Evolutionary conservation across 1,140 invertebrate genomes (phyloP), one percentile per base, ranked within the genome.

Genomic region (Drosophila kurseongensis): DNA sequence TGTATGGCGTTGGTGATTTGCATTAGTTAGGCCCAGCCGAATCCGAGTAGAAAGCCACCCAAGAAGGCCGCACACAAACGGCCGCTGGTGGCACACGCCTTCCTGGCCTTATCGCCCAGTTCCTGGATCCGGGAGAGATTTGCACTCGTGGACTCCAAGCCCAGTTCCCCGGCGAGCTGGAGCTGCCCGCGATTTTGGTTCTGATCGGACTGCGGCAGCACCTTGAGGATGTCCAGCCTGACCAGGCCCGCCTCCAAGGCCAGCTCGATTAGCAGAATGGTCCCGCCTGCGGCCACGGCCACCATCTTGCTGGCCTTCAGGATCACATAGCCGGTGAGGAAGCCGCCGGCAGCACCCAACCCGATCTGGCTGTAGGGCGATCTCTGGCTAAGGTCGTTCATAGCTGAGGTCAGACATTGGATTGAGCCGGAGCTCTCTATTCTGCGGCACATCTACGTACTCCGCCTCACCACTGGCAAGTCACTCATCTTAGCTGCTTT

Each of bases 361-460:
- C 47, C 74, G 36, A 84, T 85, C 57, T 84, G 81, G 10, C 41
- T 13, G 13, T 77, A 85, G 0, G 81, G 73, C 23, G 81, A 81
- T 4, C 48, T 47, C 6, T 41, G 38, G 56, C 57, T 47, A 0
- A 85, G 40, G 4, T 10, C 38, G 10, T 66, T 16, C n/a, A 83
- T 40, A 32, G 66, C 72, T 80, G 47, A 0, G 18, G 27, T 44
- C 23, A 41, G 27, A 14, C 12, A 10, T 23, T 50, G 27, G 12
- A 18, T 38, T 36, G 35, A 51, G 5, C 45, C 7, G 16, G 10
- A 9, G 32, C 32, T 35, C 35, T 12, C 18, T 14, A 41, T 4
- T 41, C 32, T 50, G 13, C 38, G 13, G 1, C 9, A 18, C n/a
- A 18, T 32, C 18, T 79, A 59, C 76, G 41, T 69, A 84, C 80